phyloP scores from a whole-genome alignment of 2,797 vertebrate species.

The Lagodon rhomboides region DNA sequence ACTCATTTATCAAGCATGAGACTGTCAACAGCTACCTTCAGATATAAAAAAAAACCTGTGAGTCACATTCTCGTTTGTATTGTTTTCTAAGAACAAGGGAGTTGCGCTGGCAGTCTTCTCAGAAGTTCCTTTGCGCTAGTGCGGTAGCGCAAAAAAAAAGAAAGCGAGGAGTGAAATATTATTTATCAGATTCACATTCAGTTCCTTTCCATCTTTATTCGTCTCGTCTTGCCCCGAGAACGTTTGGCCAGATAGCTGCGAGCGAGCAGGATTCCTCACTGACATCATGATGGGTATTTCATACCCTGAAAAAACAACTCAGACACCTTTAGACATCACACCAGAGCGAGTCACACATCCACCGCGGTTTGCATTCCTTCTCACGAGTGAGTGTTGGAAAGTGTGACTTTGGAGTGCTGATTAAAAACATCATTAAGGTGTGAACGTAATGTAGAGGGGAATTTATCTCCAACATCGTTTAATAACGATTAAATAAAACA shows the following conservation, averaged over 20 bases:
- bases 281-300: conserved; percentile 50
- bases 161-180: conserved; percentile 1
- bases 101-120: conserved; percentile 1
- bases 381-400: not conserved
- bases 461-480: not conserved
- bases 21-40: conserved; percentile 59
- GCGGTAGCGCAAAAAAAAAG: no score
- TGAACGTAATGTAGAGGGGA: not conserved
- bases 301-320: conserved; percentile 49
- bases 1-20: conserved; percentile 75
- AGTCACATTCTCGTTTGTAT: conserved; percentile 50
- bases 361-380: not conserved
- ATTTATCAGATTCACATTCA: conserved; percentile 23
- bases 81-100: conserved; percentile 34
- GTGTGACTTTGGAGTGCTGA: not conserved
- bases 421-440: not conserved
- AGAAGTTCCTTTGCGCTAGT: not conserved
- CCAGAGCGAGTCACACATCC: not conserved
- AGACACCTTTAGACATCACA: conserved; percentile 6
- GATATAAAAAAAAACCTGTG: conserved; percentile 51
- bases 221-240: conserved; percentile 59
- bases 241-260: conserved; percentile 39
- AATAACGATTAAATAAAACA: not conserved
- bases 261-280: conserved; percentile 39
- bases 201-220: conserved; percentile 20